phyloP scores from a whole-genome alignment of 2,888 invertebrate species.

The Drosophila trichaetosa region DNA sequence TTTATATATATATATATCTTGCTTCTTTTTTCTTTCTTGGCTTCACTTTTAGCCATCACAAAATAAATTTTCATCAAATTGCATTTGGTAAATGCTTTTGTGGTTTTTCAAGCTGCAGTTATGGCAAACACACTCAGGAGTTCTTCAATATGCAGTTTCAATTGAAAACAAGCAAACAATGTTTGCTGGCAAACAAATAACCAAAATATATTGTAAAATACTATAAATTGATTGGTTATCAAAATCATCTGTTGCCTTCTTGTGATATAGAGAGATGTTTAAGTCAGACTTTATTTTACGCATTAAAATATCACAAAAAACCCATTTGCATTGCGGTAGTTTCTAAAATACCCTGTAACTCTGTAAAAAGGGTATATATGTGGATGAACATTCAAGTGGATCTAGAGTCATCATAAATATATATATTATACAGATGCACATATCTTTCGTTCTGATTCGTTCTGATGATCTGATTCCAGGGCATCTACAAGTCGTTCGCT shows the following conservation, averaged over 20 bases:
- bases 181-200: conserved; percentile 18
- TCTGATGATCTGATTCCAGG: background rate
- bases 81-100: background rate
- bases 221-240: background rate
- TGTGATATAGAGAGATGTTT: background rate
- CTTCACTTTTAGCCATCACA: background rate
- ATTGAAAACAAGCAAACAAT: conserved; percentile 33
- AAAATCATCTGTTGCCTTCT: background rate
- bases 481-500: background rate
- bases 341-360: background rate
- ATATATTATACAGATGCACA: background rate
- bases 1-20: conserved; percentile 1
- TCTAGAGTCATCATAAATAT: background rate
- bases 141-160: conserved; percentile 19
- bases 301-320: background rate
- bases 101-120: conserved; percentile 13
- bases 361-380: background rate
- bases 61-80: conserved; percentile 1
- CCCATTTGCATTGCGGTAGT: background rate
- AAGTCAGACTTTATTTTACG: background rate
- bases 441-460: background rate
- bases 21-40: background rate
- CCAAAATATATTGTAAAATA: background rate
- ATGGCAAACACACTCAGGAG: background rate
- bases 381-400: background rate